Percentiles rank a stretch among this genome's conserved stretches.
These are phyloP conservation scores for Allobates femoralis DNA, from an alignment of 2,797 vertebrate genomes.

Conservation along the genomic window DNA sequence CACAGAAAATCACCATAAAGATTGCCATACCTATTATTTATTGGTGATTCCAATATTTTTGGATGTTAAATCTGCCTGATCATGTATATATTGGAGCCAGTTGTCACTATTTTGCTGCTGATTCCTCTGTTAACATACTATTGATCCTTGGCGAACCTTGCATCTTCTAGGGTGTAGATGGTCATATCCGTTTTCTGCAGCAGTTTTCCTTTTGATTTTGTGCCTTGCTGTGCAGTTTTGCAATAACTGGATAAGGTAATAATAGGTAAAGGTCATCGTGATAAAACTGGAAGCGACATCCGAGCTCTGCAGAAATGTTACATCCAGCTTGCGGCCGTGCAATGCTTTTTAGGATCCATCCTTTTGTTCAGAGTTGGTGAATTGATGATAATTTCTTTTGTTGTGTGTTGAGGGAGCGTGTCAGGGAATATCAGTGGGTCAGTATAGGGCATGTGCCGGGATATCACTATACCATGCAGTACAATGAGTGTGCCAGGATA, in stretches of 20 bases:
- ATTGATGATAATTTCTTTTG: conserved; percentile 7
- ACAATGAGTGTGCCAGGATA: too few species aligned
- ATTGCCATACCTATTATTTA: too few species aligned
- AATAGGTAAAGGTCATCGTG: neutral
- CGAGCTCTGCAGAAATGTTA: neutral
- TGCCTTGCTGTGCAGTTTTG: neutral
- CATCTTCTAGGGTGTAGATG: neutral
- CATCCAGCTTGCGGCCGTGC: neutral
- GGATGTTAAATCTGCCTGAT: too few species aligned
- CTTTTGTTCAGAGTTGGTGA: neutral
- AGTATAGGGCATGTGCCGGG: neutral
- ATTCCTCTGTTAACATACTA: too few species aligned
- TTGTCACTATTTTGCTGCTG: too few species aligned
- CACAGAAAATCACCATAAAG: too few species aligned
- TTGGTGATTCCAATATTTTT: too few species aligned
- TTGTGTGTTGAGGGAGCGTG: neutral
- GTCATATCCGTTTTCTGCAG: neutral
- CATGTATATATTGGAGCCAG: too few species aligned
- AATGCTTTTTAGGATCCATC: too few species aligned
- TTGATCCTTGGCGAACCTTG: too few species aligned
- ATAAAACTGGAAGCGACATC: neutral
- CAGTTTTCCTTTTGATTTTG: neutral
- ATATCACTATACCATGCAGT: neutral
- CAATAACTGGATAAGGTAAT: neutral
- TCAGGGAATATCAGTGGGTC: neutral